These are phyloP conservation scores for Aelia acuminata DNA, from an alignment of 2,888 invertebrate species.

Conservation along the genomic window DNA sequence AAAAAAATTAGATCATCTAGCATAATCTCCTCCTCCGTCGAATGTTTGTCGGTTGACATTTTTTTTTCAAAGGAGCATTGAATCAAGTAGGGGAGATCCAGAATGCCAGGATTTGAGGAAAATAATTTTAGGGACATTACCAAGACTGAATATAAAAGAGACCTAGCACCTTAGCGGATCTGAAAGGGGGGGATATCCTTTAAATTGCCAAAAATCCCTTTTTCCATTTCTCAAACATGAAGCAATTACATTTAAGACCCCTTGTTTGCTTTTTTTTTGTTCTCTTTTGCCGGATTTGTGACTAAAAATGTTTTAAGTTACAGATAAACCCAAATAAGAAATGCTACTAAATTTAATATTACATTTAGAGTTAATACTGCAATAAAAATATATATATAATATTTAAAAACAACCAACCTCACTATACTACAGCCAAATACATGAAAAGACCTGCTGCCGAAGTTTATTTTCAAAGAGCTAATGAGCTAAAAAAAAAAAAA, in stretches of 20 bases:
- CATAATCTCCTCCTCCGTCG: too few relatives aligned
- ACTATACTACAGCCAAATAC: too few relatives aligned
- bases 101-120: neutral
- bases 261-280: neutral
- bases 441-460: too few relatives aligned
- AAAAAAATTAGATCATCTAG: too few relatives aligned
- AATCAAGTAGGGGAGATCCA: neutral
- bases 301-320: neutral
- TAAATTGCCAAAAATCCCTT: neutral
- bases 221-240: conserved; percentile 35
- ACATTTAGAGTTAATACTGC: too few relatives aligned
- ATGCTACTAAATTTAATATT: too few relatives aligned
- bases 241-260: neutral
- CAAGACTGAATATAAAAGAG: neutral
- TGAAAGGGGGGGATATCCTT: neutral
- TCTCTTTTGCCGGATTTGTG: neutral
- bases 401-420: too few relatives aligned
- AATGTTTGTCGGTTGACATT: too few relatives aligned
- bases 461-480: too few relatives aligned
- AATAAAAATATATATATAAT: too few relatives aligned
- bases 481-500: too few relatives aligned
- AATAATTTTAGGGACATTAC: neutral
- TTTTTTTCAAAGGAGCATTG: neutral
- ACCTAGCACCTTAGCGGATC: neutral
- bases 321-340: neutral